Base-by-base conservation (phyloP, 1,140 invertebrate genomes). In the Halictus rubicundus region DNA sequence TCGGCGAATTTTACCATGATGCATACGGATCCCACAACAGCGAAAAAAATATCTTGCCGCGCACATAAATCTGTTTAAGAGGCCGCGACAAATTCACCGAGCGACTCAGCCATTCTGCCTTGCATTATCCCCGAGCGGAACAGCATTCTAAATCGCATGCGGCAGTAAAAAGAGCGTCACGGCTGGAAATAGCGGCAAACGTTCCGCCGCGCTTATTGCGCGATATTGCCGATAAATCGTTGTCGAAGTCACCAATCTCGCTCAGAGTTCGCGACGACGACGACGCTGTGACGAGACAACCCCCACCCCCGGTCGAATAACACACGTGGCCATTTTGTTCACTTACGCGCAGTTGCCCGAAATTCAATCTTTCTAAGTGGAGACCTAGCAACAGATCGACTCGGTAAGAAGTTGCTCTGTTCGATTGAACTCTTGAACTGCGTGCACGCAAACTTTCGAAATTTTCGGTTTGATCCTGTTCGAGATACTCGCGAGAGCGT, bases 351-450 rank as follows among this genome's bases (percentile, higher is more conserved):
- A 60, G 54, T 32, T 32, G 1, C 2, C 57, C 21, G n/a, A 39
- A 76, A 85, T 85, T 83, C 81, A 85, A 85, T 85, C 83, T 80
- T 77, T 77, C 64, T 80, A 83, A 85, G 80, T 84, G 71, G 39
- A 39, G 52, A 19, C 59, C 14, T 66, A 68, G n/a, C n/a, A n/a
- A n/a, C 68, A 32, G n/a, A 25, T 75, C 65, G 70, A 75, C 16
- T 60, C 42, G 14, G 66, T 71, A 82, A 46, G 75, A 75, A 80
- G 63, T 80, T 80, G 83, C 68, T 66, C 68, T 32, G n/a, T 54
- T 7, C 60, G 68, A 61, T 1, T 6, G 9, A 32, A 32, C 23
- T 57, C 42, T 19, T 9, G 52, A 23, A 42, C 10, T 63, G 39
- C 59, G 68, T 70, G 52, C 52, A 59, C 21, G 68, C 52, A 21